A percentile compares a stretch with the other conserved stretches of the same genome.
These are phyloP conservation scores for Zygogramma bicolorata DNA, from an alignment of 2,888 invertebrate genomes.

Conservation along the genomic window DNA sequence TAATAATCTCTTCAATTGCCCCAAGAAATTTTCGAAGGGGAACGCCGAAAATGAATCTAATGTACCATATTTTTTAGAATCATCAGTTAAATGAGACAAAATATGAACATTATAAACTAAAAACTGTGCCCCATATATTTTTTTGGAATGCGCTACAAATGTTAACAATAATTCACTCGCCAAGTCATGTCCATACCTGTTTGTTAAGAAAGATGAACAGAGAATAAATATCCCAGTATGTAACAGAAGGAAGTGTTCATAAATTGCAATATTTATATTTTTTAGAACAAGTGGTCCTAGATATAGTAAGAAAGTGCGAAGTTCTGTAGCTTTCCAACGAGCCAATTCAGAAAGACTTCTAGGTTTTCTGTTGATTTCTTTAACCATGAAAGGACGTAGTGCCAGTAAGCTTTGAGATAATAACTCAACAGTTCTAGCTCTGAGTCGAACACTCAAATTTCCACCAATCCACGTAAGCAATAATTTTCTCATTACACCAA, in stretches of 20 bases:
- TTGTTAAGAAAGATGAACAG: constrained; percentile 9
- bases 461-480: constrained; percentile 25
- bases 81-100: constrained; percentile 41
- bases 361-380: constrained; percentile 24
- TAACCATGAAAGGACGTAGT: constrained; percentile 10
- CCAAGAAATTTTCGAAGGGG: constrained; percentile 42
- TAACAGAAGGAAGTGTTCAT: constrained; percentile 20
- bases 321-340: constrained; percentile 21
- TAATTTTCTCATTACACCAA: constrained; percentile 17
- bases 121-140: constrained; percentile 42
- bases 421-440: constrained; percentile 8
- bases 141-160: constrained; percentile 21
- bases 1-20: constrained; percentile 32
- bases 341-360: constrained; percentile 20
- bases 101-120: constrained; percentile 41
- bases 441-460: constrained; percentile 20
- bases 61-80: constrained; percentile 38
- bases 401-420: constrained; percentile 13
- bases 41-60: constrained; percentile 41
- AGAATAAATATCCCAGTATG: constrained; percentile 22
- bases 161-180: constrained; percentile 15
- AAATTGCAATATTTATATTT: constrained; percentile 22
- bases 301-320: constrained; percentile 22
- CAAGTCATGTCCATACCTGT: constrained; percentile 9
- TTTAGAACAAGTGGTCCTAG: constrained; percentile 17